These are phyloP conservation scores for Metaphire vulgaris DNA, from an alignment of 1,140 invertebrate species.

Conservation along the genomic window DNA sequence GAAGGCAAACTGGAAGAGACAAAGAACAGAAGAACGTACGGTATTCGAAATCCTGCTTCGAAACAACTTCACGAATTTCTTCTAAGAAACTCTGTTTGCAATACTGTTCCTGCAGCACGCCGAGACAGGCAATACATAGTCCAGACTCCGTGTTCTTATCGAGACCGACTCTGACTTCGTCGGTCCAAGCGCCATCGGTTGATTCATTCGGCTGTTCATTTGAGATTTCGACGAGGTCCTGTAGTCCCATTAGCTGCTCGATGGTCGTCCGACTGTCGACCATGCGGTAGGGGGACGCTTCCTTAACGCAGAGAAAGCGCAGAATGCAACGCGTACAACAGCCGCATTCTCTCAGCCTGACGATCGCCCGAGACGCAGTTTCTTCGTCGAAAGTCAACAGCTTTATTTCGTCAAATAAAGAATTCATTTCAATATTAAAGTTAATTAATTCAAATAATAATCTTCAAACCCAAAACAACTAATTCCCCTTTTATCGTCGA, in stretches of 20 bases:
- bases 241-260: neutral
- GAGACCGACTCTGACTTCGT: neutral
- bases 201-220: neutral
- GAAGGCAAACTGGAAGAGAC: slow-evolving; percentile 38
- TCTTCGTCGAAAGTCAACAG: slow-evolving; percentile 14
- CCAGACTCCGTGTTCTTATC: neutral
- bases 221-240: neutral
- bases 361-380: neutral
- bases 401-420: neutral
- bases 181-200: neutral
- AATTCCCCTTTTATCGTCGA: too few relatives aligned
- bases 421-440: neutral
- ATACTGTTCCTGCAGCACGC: slow-evolving; percentile 36
- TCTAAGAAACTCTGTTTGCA: slow-evolving; percentile 25
- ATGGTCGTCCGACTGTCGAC: neutral
- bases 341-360: slow-evolving; percentile 30
- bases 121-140: slow-evolving; percentile 36
- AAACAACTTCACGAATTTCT: slow-evolving; percentile 10
- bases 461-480: too few relatives aligned
- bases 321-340: slow-evolving; percentile 37
- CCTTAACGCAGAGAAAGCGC: slow-evolving; percentile 33
- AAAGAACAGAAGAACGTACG: slow-evolving; percentile 37
- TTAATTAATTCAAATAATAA: too few relatives aligned
- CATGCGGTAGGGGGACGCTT: slow-evolving; percentile 28
- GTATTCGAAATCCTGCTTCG: slow-evolving; percentile 33